Evolutionary conservation across 1,140 invertebrate genomes (phyloP).

Genomic region (Chymomyza costata): DNA sequence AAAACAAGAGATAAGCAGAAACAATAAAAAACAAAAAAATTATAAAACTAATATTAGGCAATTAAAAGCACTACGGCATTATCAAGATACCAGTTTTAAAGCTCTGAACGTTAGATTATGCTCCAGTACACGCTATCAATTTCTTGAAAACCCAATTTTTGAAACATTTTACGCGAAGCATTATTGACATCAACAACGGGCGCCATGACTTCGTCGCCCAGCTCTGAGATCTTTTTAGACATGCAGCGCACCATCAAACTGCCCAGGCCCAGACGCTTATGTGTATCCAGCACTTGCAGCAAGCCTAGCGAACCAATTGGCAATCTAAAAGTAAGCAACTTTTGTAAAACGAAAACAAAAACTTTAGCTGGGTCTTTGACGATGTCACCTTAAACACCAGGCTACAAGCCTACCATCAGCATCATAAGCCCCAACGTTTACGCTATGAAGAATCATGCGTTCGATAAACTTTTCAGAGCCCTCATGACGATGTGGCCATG

Average conservation of each 20-base stretch:
- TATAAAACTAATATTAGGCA: too few relatives aligned
- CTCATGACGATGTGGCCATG: slow-evolving; percentile 54
- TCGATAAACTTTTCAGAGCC: slow-evolving; percentile 44
- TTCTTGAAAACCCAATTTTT: slow-evolving; percentile 43
- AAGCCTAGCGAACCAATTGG: slow-evolving; percentile 42
- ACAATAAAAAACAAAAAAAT: too few relatives aligned
- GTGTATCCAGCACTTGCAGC: slow-evolving; percentile 38
- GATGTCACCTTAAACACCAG: slow-evolving; percentile 47
- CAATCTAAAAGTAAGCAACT: slow-evolving; percentile 34
- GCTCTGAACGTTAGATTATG: too few relatives aligned
- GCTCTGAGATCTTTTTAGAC: slow-evolving; percentile 26
- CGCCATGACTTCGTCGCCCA: slow-evolving; percentile 37
- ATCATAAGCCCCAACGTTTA: slow-evolving; percentile 43
- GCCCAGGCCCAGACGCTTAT: slow-evolving; percentile 45
- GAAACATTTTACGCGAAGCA: slow-evolving; percentile 42
- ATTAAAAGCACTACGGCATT: too few relatives aligned
- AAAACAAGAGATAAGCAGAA: too few relatives aligned
- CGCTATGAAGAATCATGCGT: slow-evolving; percentile 35
- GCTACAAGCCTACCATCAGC: slow-evolving; percentile 29
- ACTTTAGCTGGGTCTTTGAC: too few relatives aligned
- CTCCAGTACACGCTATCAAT: slow-evolving; percentile 39
- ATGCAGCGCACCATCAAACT: slow-evolving; percentile 35
- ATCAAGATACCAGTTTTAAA: too few relatives aligned
- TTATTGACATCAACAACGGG: slow-evolving; percentile 42
- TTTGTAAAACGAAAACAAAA: neutral